Base-by-base conservation (phyloP, 2,113 vertebrate genomes). In the Dendrocopos noguchii region DNA sequence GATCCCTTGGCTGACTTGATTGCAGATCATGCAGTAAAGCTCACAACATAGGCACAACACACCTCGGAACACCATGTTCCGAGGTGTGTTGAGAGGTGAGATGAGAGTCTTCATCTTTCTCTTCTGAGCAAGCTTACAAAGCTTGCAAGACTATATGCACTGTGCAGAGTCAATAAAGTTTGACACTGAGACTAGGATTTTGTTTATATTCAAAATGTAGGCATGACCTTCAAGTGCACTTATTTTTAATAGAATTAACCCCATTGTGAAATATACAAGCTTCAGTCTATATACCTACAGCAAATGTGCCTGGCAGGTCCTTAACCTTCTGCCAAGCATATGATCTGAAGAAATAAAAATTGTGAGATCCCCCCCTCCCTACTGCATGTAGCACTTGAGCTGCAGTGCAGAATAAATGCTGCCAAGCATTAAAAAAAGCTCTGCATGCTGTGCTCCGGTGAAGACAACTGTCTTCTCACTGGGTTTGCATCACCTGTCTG, bases 1-100 rank as follows among this genome's bases (percentile, higher is more conserved):
- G 27, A 75, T 21, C 10, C 8, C 18, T 56, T 78, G 33, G 8
- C 36, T 57, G 36, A 31, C 13, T 11, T 19, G 6, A 34, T 7
- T 33, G 24, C 8, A 84, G 63, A 42, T 36, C 21, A 3, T 6
- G 1, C 42, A 44, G n/a, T 22, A 66, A 80, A 83, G 8, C 17
- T 19, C 22, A 18, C 1, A 9, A 16, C 1, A 0, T 11, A 31
- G 19, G 4, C 6, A 63, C 8, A 18, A 4, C 3, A 3, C 7
- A 31, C 2, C 2, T 36, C n/a, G 3, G 61, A 16, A 8, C 29
- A 52, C 42, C 9, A 1, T 4, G n/a, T n/a, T n/a, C n/a, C n/a
- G n/a, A n/a, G n/a, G n/a, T n/a, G n/a, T n/a, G n/a, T n/a, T n/a
- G n/a, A n/a, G n/a, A n/a, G n/a, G n/a, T n/a, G n/a, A 42, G 21